Percentiles rank a stretch among this genome's conserved stretches.
Conservation (phyloP, 1,140 invertebrate species). For the Uloborus diversus region DNA sequence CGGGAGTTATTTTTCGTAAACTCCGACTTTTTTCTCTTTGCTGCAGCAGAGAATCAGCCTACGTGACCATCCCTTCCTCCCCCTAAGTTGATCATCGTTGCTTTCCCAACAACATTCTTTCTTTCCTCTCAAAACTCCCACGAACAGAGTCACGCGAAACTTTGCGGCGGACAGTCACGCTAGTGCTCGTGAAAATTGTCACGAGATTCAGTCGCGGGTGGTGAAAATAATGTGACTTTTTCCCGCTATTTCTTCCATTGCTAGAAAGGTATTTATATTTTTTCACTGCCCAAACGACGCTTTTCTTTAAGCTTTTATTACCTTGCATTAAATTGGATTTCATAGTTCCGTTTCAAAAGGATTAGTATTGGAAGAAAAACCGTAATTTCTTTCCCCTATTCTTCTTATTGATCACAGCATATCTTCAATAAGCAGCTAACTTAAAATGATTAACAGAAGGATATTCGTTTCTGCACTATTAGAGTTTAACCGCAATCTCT, state of each 20-base stretch:
- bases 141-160: conserved; percentile 28
- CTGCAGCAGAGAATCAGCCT: neutral
- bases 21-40: neutral
- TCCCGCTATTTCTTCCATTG: neutral
- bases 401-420: too few relatives aligned
- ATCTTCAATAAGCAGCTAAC: too few relatives aligned
- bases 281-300: too few relatives aligned
- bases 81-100: conserved; percentile 19
- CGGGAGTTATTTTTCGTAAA: conserved; percentile 28
- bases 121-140: conserved; percentile 16
- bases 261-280: neutral
- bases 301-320: conserved; percentile 14
- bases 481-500: too few relatives aligned
- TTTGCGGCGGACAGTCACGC: conserved; percentile 16
- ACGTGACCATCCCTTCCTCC: conserved; percentile 11
- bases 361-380: neutral
- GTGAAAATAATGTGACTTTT: conserved; percentile 29
- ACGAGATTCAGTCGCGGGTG: neutral
- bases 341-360: neutral
- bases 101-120: conserved; percentile 25
- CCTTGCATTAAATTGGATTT: conserved; percentile 37
- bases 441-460: too few relatives aligned
- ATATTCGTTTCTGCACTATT: too few relatives aligned
- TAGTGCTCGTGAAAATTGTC: conserved; percentile 28
- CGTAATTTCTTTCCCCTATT: too few relatives aligned